phyloP scores from a whole-genome alignment of 2,888 invertebrate genomes.

The Boloria euphrosyne region DNA sequence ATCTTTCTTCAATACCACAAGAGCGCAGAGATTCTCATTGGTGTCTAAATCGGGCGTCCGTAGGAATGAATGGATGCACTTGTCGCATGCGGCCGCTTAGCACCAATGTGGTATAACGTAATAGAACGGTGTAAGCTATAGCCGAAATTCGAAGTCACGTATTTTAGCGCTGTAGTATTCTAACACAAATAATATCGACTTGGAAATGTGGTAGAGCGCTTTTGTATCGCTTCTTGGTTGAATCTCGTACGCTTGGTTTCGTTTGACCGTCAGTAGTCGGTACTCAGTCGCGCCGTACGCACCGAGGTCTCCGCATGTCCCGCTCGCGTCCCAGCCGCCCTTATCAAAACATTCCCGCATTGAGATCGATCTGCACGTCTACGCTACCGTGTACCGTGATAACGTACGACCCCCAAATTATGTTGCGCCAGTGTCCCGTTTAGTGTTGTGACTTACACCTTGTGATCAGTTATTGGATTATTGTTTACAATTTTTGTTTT shows the following conservation, averaged over 20 bases:
- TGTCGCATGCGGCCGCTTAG: slow-evolving; percentile 56
- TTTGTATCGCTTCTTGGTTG: slow-evolving; percentile 35
- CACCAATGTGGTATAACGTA: slow-evolving; percentile 39
- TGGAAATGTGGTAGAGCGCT: slow-evolving; percentile 30
- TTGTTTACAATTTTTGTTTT: slow-evolving; percentile 41
- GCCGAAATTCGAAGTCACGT: slow-evolving; percentile 28
- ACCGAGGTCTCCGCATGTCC: slow-evolving; percentile 55
- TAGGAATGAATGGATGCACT: slow-evolving; percentile 68
- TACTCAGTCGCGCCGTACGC: slow-evolving; percentile 71
- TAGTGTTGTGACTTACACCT: slow-evolving; percentile 53
- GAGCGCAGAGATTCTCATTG: slow-evolving; percentile 30
- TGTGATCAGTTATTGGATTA: slow-evolving; percentile 49
- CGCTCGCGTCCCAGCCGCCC: slow-evolving; percentile 49
- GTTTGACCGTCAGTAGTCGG: slow-evolving; percentile 27
- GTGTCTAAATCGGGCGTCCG: slow-evolving; percentile 48
- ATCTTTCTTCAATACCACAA: slow-evolving; percentile 31
- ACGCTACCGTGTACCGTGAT: slow-evolving; percentile 55
- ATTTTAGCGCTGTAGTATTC: slow-evolving; percentile 33
- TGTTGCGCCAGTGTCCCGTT: slow-evolving; percentile 61
- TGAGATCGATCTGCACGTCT: slow-evolving; percentile 75
- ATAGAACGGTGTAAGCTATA: slow-evolving; percentile 21
- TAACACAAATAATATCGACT: slow-evolving; percentile 15
- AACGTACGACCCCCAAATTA: slow-evolving; percentile 61
- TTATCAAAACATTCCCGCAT: slow-evolving; percentile 70
- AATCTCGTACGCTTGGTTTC: slow-evolving; percentile 22